These are phyloP conservation scores for Celastrina argiolus DNA, from an alignment of 2,888 invertebrate species.

Conservation along the genomic window DNA sequence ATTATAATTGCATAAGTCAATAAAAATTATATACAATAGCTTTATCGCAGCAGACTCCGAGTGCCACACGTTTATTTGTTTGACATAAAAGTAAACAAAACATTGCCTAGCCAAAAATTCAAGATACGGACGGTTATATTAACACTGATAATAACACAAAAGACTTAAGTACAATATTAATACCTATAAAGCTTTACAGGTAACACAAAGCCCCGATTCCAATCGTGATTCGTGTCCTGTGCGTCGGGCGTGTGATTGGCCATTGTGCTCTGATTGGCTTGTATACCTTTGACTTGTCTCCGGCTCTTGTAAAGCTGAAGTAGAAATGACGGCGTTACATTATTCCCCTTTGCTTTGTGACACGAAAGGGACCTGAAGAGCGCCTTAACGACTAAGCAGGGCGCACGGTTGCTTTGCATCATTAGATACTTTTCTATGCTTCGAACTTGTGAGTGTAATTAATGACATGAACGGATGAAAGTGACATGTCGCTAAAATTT, in stretches of 20 bases:
- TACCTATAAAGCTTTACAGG: neutral
- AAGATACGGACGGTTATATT: too few relatives aligned
- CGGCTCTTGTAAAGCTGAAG: neutral
- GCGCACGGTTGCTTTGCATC: neutral
- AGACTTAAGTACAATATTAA: neutral
- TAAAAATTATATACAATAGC: too few relatives aligned
- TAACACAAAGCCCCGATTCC: neutral
- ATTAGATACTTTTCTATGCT: neutral
- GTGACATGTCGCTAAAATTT: too few relatives aligned
- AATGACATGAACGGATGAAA: too few relatives aligned
- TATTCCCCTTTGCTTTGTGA: neutral
- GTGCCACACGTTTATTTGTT: too few relatives aligned
- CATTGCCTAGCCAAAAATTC: too few relatives aligned
- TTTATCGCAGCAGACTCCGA: too few relatives aligned
- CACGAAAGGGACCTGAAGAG: neutral
- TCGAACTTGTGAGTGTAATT: too few relatives aligned
- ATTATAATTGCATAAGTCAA: too few relatives aligned
- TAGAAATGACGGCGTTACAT: neutral
- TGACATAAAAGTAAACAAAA: too few relatives aligned
- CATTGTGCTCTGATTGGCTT: neutral
- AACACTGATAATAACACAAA: too few relatives aligned
- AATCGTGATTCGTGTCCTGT: neutral
- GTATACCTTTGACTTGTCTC: neutral
- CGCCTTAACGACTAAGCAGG: neutral
- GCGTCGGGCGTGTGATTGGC: neutral